Base-by-base conservation (phyloP, 2,888 invertebrate species). In the Lasioglossum calceatum region DNA sequence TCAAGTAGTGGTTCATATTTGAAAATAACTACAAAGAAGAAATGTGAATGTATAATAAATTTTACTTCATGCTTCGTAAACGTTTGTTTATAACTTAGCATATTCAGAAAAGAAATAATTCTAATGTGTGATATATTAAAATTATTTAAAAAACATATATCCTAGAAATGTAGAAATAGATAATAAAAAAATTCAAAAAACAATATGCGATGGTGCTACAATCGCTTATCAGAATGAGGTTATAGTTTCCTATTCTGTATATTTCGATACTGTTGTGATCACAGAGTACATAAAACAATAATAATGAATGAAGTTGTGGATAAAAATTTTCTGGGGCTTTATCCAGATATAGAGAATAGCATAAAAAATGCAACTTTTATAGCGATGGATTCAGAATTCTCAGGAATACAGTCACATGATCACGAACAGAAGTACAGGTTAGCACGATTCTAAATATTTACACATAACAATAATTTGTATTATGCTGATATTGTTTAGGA, bases 361-460 rank as follows among this genome's bases (percentile, higher is more conserved):
- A 94, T 98, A 44, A 96, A 96, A 92, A 95, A 96, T 75, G 96
- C 97, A 14, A 96, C 96, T 89, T 97, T 97, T 93, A 94, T 97
- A 90, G 96, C 97, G 27, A 96, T 98, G 89, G 98, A 98, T 94
- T 96, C 97, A 23, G 98, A 98, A 95, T 98, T 98, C 93, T 97
- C 97, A 84, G 97, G 96, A 42, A 94, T 97, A 76, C 93, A 94
- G 79, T 91, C 96, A 0, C 95, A 95, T 87, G 95, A 96, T 67
- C 89, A 94, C n/a, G 95, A 95, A 70, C 64, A 32, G 78, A 96
- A 96, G 93, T 92, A 96, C 90, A 97, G 96, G 97, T 97, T 94
- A 93, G 90, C 87, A 81, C 75, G 8, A 23, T 27, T 61, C 8
- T 27, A 27, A 10, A 16, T 54, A 54, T 58, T 39, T 4, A 7